phyloP scores from a whole-genome alignment of 2,113 vertebrate species.

The Pelobates fuscus region DNA sequence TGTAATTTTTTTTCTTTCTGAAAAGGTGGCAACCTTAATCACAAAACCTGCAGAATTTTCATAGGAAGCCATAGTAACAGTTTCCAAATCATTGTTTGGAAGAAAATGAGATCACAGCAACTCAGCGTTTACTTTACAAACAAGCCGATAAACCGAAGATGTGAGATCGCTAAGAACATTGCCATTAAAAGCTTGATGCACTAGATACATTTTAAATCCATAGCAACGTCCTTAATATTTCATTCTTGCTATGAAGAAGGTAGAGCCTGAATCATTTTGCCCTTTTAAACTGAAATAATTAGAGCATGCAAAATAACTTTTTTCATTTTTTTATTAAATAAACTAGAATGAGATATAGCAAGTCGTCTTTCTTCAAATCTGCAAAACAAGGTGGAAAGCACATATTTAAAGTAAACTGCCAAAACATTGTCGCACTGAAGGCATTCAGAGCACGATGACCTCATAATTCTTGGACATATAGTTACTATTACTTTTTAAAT shows the following conservation, averaged over 20 bases:
- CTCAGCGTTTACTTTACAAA: conserved; percentile 12
- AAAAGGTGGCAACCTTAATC: not conserved
- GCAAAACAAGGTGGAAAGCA: not conserved
- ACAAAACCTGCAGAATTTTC: not conserved
- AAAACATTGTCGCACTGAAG: too few species aligned
- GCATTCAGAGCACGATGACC: too few species aligned
- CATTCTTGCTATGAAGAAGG: not conserved
- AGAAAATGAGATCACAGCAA: conserved; percentile 8
- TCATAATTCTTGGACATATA: too few species aligned
- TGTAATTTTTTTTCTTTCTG: not conserved
- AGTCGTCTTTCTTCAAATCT: conserved; percentile 6
- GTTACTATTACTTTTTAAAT: too few species aligned
- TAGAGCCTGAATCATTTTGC: conserved; percentile 18
- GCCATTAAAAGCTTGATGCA: conserved; percentile 12
- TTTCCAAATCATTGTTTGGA: not conserved
- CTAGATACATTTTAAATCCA: conserved; percentile 26
- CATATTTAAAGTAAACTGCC: too few species aligned
- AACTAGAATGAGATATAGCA: not conserved
- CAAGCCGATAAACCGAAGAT: conserved; percentile 16
- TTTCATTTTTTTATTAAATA: conserved; percentile 16
- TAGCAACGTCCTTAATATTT: conserved; percentile 19
- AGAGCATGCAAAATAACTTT: conserved; percentile 13
- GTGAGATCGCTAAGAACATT: conserved; percentile 20
- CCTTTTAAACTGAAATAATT: not conserved
- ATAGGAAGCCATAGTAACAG: conserved; percentile 24